Evolutionary conservation across 2,113 vertebrate genomes (phyloP), one percentile per base, ranked within the genome.

Genomic region (Chamaetylas fuelleborni): DNA sequence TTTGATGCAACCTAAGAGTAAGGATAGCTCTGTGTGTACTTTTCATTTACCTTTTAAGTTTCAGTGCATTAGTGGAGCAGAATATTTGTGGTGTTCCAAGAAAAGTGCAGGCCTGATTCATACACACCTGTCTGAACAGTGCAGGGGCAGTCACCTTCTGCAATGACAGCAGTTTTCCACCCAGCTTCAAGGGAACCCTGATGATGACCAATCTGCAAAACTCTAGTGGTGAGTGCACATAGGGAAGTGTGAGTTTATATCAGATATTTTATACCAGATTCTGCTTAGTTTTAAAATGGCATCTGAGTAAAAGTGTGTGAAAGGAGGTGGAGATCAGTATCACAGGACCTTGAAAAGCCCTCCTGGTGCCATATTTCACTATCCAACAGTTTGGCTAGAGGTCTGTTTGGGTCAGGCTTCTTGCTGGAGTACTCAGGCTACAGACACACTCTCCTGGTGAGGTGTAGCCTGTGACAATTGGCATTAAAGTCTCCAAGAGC

Each of bases 11-110:
- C 12, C 1, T 31, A 48, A 60, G 70, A 84, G 36, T 22, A 69
- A 82, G 73, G 65, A 61, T 12, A 64, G 50, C 57, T 53, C 45
- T 65, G 9, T 15, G 16, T 28, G 23, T 40, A 26, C 20, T 76
- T 93, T 77, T n/a, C n/a, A 38, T 42, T 72, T 34, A 54, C 50
- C 47, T 95, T 92, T 92, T 50, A 94, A 88, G n/a, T 73, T 81
- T 71, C 31, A 57, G 47, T 71, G n/a, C 26, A 24, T 45, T 56
- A 67, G 18, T 36, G 56, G n/a, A 78, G 18, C 42, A 81, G 19
- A 80, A 51, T 58, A 66, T 69, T 85, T 91, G 50, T 8, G 56
- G 64, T 34, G 67, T 53, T 40, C 48, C 70, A 67, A 76, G 73
- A 65, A 62, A 40, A 83, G 33, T 33, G 23, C 22, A 64, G 47